Base-by-base conservation (phyloP, 1,140 invertebrate genomes). In the Camponotus pennsylvanicus region DNA sequence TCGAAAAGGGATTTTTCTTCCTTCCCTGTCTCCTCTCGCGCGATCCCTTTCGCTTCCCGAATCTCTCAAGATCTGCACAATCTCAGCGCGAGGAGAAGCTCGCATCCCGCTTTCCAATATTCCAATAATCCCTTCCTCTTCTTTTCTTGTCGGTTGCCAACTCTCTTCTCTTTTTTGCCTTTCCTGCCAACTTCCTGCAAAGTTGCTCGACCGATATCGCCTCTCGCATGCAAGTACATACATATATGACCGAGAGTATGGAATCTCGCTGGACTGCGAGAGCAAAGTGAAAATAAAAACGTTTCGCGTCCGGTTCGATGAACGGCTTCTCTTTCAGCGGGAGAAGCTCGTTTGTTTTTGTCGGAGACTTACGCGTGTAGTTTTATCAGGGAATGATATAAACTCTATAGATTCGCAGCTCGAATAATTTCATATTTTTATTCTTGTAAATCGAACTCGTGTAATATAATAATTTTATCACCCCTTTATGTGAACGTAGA, bases 161-260 rank as follows among this genome's bases (percentile, higher is more conserved):
- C 34, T 71, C n/a, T 15, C 42, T 13, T 52, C 5, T 52, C 42
- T 49, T 52, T 52, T 52, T 75, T 75, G 52, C 27, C 59, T 64
- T 66, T 78, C 42, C 59, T 40, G 34, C 49, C 76, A n/a, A 21
- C 27, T 77, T 77, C 67, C 78, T 40, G 78, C 55, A 37, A 57
- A 71, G 66, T 82, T 84, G 64, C 71, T 76, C 80, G 69, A 61
- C 80, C 70, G 70, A 73, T 61, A 83, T 70, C 78, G 61, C 18
- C 21, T 45, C 13, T 21, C 63, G 32, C 13, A 52, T 52, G 42
- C 64, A 40, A 77, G 70, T 45, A 13, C 61, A 32, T 32, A 27
- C 37, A 37, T 21, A 40, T 37, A 40, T 11, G 78, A 57, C 34
- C 15, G 34, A 69, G 42, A 79, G n/a, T 49, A 9, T 45, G 77